Conservation (phyloP, 2,797 vertebrate species). For the Eutrigla gurnardus region DNA sequence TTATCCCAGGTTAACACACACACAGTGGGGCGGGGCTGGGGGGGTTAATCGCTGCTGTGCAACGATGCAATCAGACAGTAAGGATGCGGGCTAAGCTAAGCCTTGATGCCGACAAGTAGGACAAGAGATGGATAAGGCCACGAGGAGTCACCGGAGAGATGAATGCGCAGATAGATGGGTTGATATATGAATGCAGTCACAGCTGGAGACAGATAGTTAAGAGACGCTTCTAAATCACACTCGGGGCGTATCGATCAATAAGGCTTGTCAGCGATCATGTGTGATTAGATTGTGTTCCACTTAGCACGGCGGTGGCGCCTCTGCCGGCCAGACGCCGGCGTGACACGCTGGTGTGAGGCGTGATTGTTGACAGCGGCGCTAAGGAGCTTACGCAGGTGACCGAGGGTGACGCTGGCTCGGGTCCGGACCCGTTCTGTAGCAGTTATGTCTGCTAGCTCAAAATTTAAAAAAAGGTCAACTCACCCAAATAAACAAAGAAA, state of each 20-base stretch:
- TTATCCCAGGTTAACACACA: constrained; percentile 45
- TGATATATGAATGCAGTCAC: constrained; percentile 63
- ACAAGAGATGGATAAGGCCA: constrained; percentile 46
- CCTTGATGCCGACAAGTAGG: constrained; percentile 17
- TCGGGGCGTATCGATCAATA: constrained; percentile 62
- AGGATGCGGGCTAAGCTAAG: constrained; percentile 47
- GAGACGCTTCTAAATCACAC: constrained; percentile 56
- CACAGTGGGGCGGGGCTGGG: not conserved
- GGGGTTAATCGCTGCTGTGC: constrained; percentile 38
- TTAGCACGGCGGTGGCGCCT: constrained; percentile 33
- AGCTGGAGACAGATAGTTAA: constrained; percentile 55
- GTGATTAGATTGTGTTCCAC: constrained; percentile 51
- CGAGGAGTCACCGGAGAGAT: constrained; percentile 36
- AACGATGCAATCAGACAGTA: constrained; percentile 48
- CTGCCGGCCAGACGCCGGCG: constrained; percentile 29
- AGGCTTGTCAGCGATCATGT: constrained; percentile 60
- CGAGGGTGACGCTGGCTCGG: constrained; percentile 28
- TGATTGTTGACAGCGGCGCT: constrained; percentile 32
- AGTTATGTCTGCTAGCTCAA: constrained; percentile 3
- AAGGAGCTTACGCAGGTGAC: constrained; percentile 68
- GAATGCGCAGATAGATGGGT: constrained; percentile 35
- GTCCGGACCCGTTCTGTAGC: constrained; percentile 6
- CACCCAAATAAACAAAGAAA: not conserved
- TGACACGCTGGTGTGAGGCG: constrained; percentile 24
- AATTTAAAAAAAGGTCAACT: constrained; percentile 38